A percentile compares a stretch with the other conserved stretches of the same genome.
These are phyloP conservation scores for Brachionus rubens DNA, from an alignment of 1,140 invertebrate species.

Conservation along the genomic window DNA sequence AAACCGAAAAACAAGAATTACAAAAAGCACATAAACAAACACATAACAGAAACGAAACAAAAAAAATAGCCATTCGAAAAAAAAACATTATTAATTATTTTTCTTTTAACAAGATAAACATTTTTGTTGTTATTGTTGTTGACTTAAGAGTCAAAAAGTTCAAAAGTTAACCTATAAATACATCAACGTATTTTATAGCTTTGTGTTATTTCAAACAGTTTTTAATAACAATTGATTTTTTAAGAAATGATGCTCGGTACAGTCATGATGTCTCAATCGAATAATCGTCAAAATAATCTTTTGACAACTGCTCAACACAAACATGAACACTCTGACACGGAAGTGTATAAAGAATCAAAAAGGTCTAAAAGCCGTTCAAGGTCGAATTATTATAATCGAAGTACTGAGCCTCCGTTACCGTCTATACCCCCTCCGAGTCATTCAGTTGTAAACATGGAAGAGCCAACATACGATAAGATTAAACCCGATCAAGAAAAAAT, in stretches of 20 bases:
- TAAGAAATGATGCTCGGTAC: slow-evolving; percentile 8
- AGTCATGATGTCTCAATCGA: slow-evolving; percentile 17
- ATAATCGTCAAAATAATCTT: not conserved
- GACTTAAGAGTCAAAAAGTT: not conserved
- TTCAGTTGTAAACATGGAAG: not conserved
- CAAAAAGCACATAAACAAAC: not conserved
- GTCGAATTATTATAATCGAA: not conserved
- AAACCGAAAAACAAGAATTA: no score
- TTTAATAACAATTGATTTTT: not conserved
- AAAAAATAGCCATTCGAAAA: slow-evolving; percentile 18
- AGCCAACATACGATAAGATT: slow-evolving; percentile 9
- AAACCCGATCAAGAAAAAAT: not conserved
- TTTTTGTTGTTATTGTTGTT: not conserved
- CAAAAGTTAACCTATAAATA: slow-evolving; percentile 37
- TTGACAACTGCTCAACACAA: not conserved
- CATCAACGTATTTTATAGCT: no score
- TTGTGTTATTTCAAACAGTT: no score
- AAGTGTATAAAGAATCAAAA: not conserved
- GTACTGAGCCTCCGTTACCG: not conserved
- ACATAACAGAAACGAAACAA: slow-evolving; percentile 21
- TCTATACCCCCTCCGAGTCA: slow-evolving; percentile 1
- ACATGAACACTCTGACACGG: not conserved
- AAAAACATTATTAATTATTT: not conserved
- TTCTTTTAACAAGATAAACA: not conserved
- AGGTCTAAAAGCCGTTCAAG: no score